Conservation (phyloP, 2,797 vertebrate genomes). For the Onychomys leucogaster region DNA sequence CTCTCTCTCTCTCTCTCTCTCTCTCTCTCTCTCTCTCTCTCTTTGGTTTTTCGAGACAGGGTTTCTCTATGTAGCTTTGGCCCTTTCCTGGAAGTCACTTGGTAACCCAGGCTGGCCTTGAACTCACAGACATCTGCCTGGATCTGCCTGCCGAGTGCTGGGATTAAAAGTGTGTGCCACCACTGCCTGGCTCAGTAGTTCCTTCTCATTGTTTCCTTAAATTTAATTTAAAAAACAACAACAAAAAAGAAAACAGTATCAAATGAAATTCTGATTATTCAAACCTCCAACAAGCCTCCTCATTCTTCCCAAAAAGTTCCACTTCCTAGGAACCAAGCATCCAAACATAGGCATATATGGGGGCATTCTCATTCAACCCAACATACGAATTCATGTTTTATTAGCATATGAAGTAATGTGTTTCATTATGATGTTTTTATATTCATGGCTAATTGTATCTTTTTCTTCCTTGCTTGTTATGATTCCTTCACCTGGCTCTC, state of each 20-base stretch:
- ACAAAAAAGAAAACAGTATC: neutral
- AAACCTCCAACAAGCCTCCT: neutral
- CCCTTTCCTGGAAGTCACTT: no score
- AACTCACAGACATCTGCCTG: no score
- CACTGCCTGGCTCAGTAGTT: no score
- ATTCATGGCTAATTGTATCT: neutral
- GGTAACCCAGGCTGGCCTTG: no score
- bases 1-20: no score
- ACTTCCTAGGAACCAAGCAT: neutral
- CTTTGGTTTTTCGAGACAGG: no score
- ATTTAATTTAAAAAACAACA: neutral
- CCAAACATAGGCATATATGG: neutral
- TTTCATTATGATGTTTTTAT: neutral
- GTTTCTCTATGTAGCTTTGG: no score
- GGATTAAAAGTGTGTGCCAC: no score
- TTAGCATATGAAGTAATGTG: neutral
- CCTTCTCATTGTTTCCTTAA: neutral
- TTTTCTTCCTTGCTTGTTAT: neutral
- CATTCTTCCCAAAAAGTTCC: neutral
- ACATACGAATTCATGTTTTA: neutral
- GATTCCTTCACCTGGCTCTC: neutral
- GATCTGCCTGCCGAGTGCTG: no score
- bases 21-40: no score
- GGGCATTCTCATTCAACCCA: neutral
- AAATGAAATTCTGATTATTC: neutral